phyloP scores from a whole-genome alignment of 2,888 invertebrate genomes.

The Nowickia ferox region DNA sequence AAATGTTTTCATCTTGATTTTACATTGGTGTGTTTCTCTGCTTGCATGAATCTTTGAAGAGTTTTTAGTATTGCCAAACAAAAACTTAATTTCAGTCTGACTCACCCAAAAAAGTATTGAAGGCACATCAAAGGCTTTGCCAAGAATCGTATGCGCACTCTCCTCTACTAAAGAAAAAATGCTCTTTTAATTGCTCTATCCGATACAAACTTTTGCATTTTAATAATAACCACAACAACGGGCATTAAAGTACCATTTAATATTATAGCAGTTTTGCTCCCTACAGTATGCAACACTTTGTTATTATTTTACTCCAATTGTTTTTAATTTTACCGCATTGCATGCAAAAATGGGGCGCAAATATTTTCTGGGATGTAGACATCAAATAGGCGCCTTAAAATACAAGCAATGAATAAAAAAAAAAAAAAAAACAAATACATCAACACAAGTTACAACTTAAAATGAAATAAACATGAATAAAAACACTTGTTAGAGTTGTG shows the following conservation, averaged over 20 bases:
- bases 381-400: constrained; percentile 63
- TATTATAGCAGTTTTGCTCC: background rate
- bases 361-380: constrained; percentile 61
- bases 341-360: constrained; percentile 72
- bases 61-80: too few species aligned
- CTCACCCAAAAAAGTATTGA: too few species aligned
- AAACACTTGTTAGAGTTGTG: constrained; percentile 66
- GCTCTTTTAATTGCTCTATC: too few species aligned
- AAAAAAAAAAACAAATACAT: constrained; percentile 14
- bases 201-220: too few species aligned
- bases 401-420: constrained; percentile 25
- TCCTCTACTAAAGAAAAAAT: too few species aligned
- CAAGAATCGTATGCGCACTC: too few species aligned
- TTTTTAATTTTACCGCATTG: constrained; percentile 72
- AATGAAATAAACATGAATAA: constrained; percentile 39
- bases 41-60: too few species aligned
- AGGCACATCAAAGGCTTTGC: too few species aligned
- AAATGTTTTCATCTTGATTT: too few species aligned
- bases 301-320: constrained; percentile 23
- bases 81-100: too few species aligned
- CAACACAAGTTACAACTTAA: constrained; percentile 42
- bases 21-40: too few species aligned
- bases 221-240: too few species aligned
- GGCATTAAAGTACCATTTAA: background rate
- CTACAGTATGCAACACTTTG: constrained; percentile 43